Base-by-base conservation (phyloP, 2,888 invertebrate species). In the Cheilosia urbana region DNA sequence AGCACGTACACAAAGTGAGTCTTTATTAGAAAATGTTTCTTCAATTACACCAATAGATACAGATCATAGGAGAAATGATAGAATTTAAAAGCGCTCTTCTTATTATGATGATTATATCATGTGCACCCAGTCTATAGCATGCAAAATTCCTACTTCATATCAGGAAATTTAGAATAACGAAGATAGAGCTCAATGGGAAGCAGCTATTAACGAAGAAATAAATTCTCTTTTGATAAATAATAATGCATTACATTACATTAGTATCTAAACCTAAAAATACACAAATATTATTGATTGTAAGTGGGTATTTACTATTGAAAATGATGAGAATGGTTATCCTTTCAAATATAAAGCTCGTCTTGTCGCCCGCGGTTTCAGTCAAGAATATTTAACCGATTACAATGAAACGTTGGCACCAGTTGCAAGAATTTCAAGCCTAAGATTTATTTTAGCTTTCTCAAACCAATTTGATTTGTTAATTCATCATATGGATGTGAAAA, bases 161-260 rank as follows among this genome's bases (percentile, higher is more conserved):
- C 4, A 69, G 27, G 88, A 88, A 49, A 82, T 85, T 45, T 15
- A 78, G 27, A 73, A 58, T 47, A 80, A 75, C 37, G 51, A 84
- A 51, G 77, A 82, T 65, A 87, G 63, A 73, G 11, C 47, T 19
- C 7, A 87, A 24, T 88, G 88, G 81, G 60, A 83, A 34, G 47
- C 68, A 62, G 87, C 87, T 24, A 87, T 88, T 30, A 65, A 72
- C 66, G 85, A 85, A 11, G 88, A 88, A 71, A 15, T 87, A 15
- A 76, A 78, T 65, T 84, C 87, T 49, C 78, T 85, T 62, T 19
- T 71, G n/a, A 9, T 58, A 6, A 88, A 85, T 37, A 72, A 88
- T 21, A 85, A n/a, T n/a, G n/a, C n/a, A n/a, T n/a, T n/a, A n/a
- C n/a, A n/a, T n/a, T n/a, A n/a, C 87, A 30, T 88, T 87, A 81